A percentile compares a stretch with the other conserved stretches of the same genome.
phyloP scores from a whole-genome alignment of 2,888 invertebrate species.

The Hetaerina titia region DNA sequence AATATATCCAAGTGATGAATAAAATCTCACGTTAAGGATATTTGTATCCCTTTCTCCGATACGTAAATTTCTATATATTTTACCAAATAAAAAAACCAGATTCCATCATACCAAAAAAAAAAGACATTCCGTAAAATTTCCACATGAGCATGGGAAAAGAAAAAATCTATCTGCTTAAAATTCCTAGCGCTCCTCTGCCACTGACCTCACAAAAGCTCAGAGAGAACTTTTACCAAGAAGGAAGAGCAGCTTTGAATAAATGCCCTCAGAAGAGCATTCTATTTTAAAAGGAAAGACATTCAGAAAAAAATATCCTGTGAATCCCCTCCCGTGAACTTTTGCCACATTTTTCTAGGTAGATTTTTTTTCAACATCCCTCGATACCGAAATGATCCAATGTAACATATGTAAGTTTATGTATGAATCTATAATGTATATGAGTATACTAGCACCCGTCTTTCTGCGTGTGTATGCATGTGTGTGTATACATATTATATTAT shows the following conservation, averaged over 20 bases:
- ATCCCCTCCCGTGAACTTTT: background rate
- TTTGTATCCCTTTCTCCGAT: background rate
- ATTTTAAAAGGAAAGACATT: background rate
- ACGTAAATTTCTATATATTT: background rate
- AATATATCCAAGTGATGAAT: background rate
- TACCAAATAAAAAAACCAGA: background rate
- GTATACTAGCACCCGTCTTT: no score
- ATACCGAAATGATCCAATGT: background rate
- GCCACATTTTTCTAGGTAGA: background rate
- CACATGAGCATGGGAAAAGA: background rate
- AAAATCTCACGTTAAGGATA: no score
- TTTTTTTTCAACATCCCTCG: background rate
- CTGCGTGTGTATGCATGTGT: no score
- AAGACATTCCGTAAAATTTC: background rate
- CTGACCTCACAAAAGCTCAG: background rate
- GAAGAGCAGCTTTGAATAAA: constrained; percentile 26
- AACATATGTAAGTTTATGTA: background rate
- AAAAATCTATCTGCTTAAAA: background rate
- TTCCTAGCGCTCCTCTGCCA: background rate
- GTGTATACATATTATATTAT: no score
- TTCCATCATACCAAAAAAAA: background rate
- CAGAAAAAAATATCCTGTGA: background rate
- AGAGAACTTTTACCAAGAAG: background rate
- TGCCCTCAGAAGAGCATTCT: constrained; percentile 4
- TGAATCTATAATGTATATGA: no score